A percentile compares a stretch with the other conserved stretches of the same genome.
These are phyloP conservation scores for Noturus placidus DNA, from an alignment of 2,113 vertebrate genomes.

Conservation along the genomic window DNA sequence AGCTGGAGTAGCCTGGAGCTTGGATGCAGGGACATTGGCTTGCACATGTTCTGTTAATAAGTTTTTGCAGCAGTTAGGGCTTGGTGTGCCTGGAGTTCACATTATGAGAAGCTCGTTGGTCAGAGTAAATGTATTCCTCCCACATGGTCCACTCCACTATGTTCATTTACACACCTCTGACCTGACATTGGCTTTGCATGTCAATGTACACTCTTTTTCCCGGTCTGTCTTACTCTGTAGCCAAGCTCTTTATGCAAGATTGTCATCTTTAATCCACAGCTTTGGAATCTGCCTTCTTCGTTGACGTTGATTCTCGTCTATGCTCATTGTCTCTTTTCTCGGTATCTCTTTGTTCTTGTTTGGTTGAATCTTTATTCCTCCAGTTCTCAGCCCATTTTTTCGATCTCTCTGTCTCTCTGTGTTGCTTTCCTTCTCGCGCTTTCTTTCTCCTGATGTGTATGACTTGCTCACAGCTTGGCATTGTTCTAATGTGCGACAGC, in stretches of 20 bases:
- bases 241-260: conserved; percentile 36
- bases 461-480: conserved; percentile 61
- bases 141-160: conserved; percentile 54
- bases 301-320: conserved; percentile 32
- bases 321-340: background rate
- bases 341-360: conserved; percentile 40
- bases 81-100: conserved; percentile 55
- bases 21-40: conserved; percentile 57
- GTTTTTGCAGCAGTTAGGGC: conserved; percentile 65
- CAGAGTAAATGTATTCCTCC: conserved; percentile 40
- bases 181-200: conserved; percentile 37
- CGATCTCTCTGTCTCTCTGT: conserved; percentile 14
- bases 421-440: conserved; percentile 8
- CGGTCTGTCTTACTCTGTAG: conserved; percentile 40
- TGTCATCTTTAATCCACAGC: conserved; percentile 56
- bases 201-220: background rate
- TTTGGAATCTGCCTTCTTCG: conserved; percentile 56
- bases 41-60: conserved; percentile 65
- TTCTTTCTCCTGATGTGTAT: conserved; percentile 53
- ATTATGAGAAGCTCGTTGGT: conserved; percentile 56
- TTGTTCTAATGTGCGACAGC: conserved; percentile 63
- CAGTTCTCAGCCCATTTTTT: conserved; percentile 34
- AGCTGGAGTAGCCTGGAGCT: conserved; percentile 49
- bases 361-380: conserved; percentile 44
- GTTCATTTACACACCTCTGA: conserved; percentile 54